These are phyloP conservation scores for Himalopsyche tibetana DNA, from an alignment of 2,888 invertebrate genomes.

Conservation along the genomic window DNA sequence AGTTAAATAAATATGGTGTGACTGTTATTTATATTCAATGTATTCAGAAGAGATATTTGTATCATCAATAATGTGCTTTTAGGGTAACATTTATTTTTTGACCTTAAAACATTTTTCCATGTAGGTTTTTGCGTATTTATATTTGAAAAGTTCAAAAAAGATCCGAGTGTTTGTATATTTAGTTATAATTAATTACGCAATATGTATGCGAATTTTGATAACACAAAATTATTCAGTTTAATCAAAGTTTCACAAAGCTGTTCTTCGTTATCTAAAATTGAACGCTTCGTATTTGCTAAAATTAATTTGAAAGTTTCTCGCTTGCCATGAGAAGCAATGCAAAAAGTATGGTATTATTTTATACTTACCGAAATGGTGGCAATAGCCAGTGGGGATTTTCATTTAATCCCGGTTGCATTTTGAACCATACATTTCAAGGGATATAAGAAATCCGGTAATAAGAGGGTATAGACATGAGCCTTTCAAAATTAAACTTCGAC, in stretches of 20 bases:
- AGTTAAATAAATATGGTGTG: too few species aligned
- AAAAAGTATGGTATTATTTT: background rate
- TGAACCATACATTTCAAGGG: background rate
- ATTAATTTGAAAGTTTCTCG: constrained; percentile 25
- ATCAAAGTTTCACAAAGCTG: background rate
- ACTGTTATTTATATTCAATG: too few species aligned
- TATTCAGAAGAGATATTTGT: too few species aligned
- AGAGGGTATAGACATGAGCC: background rate
- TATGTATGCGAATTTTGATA: too few species aligned
- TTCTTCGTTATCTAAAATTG: constrained; percentile 1
- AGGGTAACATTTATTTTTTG: too few species aligned
- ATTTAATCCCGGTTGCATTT: constrained; percentile 7
- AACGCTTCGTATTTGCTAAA: constrained; percentile 24
- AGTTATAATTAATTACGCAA: too few species aligned
- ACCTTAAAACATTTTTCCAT: too few species aligned
- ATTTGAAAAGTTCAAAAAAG: too few species aligned
- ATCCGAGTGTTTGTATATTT: too few species aligned
- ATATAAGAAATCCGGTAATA: constrained; percentile 12
- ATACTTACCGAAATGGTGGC: constrained; percentile 3
- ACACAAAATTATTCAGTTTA: too few species aligned
- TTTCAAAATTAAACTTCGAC: background rate
- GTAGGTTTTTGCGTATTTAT: too few species aligned
- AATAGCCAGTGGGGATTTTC: constrained; percentile 2
- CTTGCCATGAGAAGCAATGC: background rate
- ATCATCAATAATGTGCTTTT: too few species aligned